Conservation (phyloP, 1,140 invertebrate species). For the Papilio glaucus region DNA sequence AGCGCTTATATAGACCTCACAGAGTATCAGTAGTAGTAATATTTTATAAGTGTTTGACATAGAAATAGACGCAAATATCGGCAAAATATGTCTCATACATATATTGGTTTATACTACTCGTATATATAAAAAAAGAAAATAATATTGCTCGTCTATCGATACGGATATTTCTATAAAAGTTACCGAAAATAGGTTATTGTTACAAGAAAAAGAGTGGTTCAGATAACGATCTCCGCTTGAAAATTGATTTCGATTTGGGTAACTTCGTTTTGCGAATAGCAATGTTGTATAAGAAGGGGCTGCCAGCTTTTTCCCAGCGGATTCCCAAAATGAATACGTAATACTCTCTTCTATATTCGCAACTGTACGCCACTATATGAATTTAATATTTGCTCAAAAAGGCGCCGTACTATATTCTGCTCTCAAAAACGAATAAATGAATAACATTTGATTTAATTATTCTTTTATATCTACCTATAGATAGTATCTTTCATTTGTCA, state of each 20-base stretch:
- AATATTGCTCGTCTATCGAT: conserved; percentile 2
- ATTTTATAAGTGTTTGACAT: no score
- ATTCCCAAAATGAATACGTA: conserved; percentile 29
- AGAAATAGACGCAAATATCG: background rate
- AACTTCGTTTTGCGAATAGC: conserved; percentile 33
- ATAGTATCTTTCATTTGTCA: no score
- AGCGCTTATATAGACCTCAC: no score
- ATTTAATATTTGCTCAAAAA: conserved; percentile 15
- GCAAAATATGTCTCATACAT: background rate
- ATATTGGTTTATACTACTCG: background rate
- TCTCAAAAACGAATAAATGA: background rate
- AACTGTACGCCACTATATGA: conserved; percentile 4
- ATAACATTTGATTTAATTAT: background rate
- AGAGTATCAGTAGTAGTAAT: no score
- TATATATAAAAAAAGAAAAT: background rate
- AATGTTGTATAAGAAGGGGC: conserved; percentile 32
- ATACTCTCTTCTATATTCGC: conserved; percentile 26
- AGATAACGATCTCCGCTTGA: conserved; percentile 29
- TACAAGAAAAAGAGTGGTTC: conserved; percentile 25
- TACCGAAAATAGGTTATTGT: conserved; percentile 12
- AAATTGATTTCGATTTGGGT: conserved; percentile 35
- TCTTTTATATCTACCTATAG: no score
- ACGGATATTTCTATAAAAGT: conserved; percentile 22
- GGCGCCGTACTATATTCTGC: background rate
- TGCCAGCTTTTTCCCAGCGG: conserved; percentile 27